phyloP scores from a whole-genome alignment of 2,113 vertebrate species.

The Rhagologus leucostigma region DNA sequence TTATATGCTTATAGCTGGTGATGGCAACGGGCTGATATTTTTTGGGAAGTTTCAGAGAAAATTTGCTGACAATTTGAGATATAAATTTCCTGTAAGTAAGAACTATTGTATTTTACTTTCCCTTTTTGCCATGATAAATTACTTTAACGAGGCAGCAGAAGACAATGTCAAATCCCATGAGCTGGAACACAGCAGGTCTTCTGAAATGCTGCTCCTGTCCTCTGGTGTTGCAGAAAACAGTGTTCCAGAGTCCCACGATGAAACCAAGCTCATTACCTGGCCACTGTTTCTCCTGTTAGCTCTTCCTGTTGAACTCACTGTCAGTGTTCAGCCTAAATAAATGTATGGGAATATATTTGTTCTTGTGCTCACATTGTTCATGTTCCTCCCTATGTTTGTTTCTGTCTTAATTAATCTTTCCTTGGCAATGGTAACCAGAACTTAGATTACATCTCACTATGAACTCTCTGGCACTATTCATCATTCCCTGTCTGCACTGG shows the following conservation, averaged over 20 bases:
- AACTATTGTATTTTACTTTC: neutral
- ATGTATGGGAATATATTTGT: neutral
- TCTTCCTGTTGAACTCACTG: fast-evolving
- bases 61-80: neutral
- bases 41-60: neutral
- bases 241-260: neutral
- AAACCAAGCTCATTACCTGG: neutral
- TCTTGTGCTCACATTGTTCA: neutral
- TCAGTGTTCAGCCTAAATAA: neutral
- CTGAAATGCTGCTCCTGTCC: neutral
- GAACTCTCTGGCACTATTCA: neutral
- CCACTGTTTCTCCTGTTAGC: neutral
- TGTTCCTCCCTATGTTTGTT: neutral
- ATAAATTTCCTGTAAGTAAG: neutral
- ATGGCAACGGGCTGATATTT: neutral
- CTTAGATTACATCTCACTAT: neutral
- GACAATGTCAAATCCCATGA: neutral
- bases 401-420: neutral
- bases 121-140: neutral
- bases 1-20: neutral
- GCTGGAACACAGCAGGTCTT: neutral
- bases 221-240: neutral
- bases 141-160: neutral
- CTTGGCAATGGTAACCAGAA: neutral
- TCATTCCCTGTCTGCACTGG: neutral